Base-by-base conservation (phyloP, 2,888 invertebrate genomes). In the Dichetophora obliterata region DNA sequence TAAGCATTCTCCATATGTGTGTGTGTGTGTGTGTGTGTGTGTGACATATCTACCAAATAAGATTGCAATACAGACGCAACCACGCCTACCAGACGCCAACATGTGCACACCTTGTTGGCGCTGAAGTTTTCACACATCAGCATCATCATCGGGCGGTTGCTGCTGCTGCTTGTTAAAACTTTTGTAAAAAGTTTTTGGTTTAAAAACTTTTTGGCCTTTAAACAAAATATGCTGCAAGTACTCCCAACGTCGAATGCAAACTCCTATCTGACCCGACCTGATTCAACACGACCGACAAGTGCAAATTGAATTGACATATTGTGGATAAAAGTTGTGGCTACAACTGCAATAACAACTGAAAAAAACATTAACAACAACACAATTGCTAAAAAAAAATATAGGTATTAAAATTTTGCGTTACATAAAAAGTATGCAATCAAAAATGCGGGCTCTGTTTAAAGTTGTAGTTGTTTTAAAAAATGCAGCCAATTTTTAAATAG, bases 261-360 rank as follows among this genome's bases (percentile, higher is more conserved):
- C 19, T 22, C 19, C 54, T 22, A 54, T 54, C 11, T 22, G 22
- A 22, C 54, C 54, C 54, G 1, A 31, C 34, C 19, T n/a, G 27
- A 37, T 6, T 3, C 19, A 22, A 9, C 37, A 14, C 24, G 19
- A 24, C n/a, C 8, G 48, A 22, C 22, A 48, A 66, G 6, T 66
- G 66, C 66, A 66, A 66, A 66, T 66, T 48, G n/a, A 48, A 19
- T 43, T 66, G 37, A 66, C 66, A 9, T 9, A 34, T 34, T 43
- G 66, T 43, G 48, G 66, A 37, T 24, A 66, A 48, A 66, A 43
- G 22, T 48, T 66, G 66, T 3, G 37, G 34, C 66, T 14, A 11
- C 22, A 19, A 14, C 19, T 11, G 11, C 59, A 14, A 14, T 31
- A 27, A 31, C 59, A 24, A 14, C 27, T 19, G 59, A n/a, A n/a